A percentile compares a stretch with the other conserved stretches of the same genome.
These are phyloP conservation scores for Eretmochelys imbricata DNA, from an alignment of 2,113 vertebrate genomes.

Conservation along the genomic window DNA sequence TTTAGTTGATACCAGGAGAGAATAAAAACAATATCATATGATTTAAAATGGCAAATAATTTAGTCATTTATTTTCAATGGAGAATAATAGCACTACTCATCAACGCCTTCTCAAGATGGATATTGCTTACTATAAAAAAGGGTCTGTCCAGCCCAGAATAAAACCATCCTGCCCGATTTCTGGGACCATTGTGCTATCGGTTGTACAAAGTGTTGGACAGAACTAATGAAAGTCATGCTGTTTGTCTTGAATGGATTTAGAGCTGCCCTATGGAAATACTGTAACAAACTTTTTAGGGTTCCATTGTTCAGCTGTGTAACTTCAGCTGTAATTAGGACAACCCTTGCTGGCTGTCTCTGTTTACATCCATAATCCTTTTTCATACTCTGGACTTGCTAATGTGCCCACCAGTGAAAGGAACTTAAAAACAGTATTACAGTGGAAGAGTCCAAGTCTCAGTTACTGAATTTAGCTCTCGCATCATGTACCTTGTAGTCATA, in stretches of 20 bases:
- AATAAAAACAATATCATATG: no score
- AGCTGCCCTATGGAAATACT: background rate
- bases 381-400: background rate
- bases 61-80: no score
- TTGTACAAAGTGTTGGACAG: background rate
- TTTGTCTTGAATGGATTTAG: background rate
- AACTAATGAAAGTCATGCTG: background rate
- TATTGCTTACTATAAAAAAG: background rate
- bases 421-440: background rate
- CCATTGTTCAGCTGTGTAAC: background rate
- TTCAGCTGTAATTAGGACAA: background rate
- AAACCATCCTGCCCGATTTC: background rate
- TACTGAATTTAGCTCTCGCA: background rate
- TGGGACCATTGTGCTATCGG: background rate
- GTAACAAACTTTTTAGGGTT: background rate
- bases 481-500: background rate
- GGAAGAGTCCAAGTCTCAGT: background rate
- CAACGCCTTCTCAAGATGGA: background rate
- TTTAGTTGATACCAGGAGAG: no score
- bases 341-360: background rate
- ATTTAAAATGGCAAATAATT: no score
- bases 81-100: no score
- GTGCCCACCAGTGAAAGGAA: background rate
- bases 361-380: background rate
- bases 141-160: background rate